Evolutionary conservation across 1,140 invertebrate species (phyloP).

Genomic region (Sycobia sp.): DNA sequence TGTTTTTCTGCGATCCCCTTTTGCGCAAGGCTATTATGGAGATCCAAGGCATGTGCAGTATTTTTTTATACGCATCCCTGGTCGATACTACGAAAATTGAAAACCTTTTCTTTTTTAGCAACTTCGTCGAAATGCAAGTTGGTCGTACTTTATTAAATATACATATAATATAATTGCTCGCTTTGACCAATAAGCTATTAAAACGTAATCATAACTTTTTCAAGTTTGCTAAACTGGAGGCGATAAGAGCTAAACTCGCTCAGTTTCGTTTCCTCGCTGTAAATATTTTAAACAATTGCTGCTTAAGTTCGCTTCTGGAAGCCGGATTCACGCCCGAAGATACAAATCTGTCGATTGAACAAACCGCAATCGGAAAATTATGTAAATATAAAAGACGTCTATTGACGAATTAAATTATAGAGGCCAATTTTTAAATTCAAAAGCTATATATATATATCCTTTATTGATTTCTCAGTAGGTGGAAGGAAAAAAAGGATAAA

Average conservation of each 20-base stretch:
- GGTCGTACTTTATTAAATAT: background rate
- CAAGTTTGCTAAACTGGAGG: conserved; percentile 64
- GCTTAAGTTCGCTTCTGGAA: conserved; percentile 72
- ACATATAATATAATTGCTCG: too few relatives aligned
- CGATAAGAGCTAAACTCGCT: conserved; percentile 61
- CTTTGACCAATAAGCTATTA: too few relatives aligned
- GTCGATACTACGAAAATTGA: conserved; percentile 64
- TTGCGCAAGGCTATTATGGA: conserved; percentile 72
- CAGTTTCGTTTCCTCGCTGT: conserved; percentile 68
- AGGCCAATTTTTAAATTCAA: too few relatives aligned
- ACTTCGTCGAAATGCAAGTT: conserved; percentile 73
- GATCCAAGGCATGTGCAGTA: conserved; percentile 72
- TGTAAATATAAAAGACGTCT: too few relatives aligned
- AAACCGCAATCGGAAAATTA: conserved; percentile 49
- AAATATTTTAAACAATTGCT: conserved; percentile 72
- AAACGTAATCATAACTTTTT: background rate
- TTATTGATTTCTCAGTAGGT: too few relatives aligned
- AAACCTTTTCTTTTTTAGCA: conserved; percentile 67
- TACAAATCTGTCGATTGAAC: conserved; percentile 58
- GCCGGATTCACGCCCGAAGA: conserved; percentile 76
- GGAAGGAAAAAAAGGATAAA: conserved; percentile 49
- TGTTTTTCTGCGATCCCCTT: conserved; percentile 76
- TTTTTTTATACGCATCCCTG: conserved; percentile 68
- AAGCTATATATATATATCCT: too few relatives aligned
- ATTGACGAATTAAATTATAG: too few relatives aligned